Base-by-base conservation (phyloP, 2,113 vertebrate genomes). In the Pholis gunnellus region DNA sequence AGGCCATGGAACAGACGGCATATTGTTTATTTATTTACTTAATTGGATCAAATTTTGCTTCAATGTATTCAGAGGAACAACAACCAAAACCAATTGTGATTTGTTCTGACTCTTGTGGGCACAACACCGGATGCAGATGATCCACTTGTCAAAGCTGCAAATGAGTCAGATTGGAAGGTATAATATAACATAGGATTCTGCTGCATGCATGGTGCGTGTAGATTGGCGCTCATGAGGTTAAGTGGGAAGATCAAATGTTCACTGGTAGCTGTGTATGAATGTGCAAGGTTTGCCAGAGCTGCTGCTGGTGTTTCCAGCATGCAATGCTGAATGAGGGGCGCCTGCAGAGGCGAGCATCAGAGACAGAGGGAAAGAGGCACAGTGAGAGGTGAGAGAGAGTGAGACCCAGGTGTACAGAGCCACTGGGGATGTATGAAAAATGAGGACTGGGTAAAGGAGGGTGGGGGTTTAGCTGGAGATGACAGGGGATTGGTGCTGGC, bases 21-120 rank as follows among this genome's bases (percentile, higher is more conserved):
- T 93, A 94, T 94, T 94, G 93, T 94, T 94, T 94, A 95, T 94
- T 94, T 94, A 94, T 94, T 94, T 94, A 92, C 87, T 85, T 93
- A 94, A 93, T 93, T 93, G 86, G 89, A 93, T 93, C 89, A 92
- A 94, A 92, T 93, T 88, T 93, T 92, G 90, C 88, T 87, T 89
- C 86, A 52, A 89, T 88, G 86, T 91, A 91, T 94, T 92, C 86
- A 65, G 78, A 89, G 79, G 77, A 90, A 83, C 66, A 52, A 75
- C 88, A 90, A 93, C 67, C 87, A 65, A 85, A 92, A 93, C 86
- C 86, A 85, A 92, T 85, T 82, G 50, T 85, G 87, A 89, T 91
- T 90, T 86, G 79, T 86, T 87, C 78, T 60, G 86, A 88, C 85
- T 90, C 81, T 80, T 82, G 59, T 64, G 84, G 75, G 80, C 74